Evolutionary conservation across 2,113 vertebrate genomes (phyloP), one percentile per base, ranked within the genome.

Genomic region (Spermophilus dauricus): DNA sequence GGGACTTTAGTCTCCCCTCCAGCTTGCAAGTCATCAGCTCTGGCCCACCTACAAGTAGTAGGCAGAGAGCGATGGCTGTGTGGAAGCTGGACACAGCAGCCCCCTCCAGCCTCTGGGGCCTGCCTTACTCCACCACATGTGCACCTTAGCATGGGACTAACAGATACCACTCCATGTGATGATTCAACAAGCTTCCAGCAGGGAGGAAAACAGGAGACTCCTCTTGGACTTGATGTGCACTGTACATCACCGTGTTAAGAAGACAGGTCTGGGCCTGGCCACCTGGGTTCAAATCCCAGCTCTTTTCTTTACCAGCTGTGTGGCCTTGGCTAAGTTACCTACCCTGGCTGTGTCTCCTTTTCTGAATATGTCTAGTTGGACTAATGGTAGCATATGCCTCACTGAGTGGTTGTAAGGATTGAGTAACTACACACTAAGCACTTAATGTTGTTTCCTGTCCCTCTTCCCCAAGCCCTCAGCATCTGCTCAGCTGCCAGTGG

Each of bases 401-500:
- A 6, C 4, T 32, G 70, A 53, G 45, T 8, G 26, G 1, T 32
- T 17, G 26, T 73, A 32, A 78, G 51, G 17, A 92, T 69, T 61
- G 16, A 95, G 26, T 42, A 63, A 75, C 26, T 65, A 67, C 11
- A 69, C 22, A 26, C 5, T 80, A 84, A 87, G 45, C 53, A 77
- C 16, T 75, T 72, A n/a, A n/a, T n/a, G n/a, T n/a, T n/a, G n/a
- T n/a, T n/a, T n/a, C 81, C 88, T 97, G 78, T 58, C 94, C 95
- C 96, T 94, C 95, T 97, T 97, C 96, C 97, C 96, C 98, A 97
- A 98, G 96, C 95, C 96, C 97, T 97, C 96, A 93, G 98, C 98
- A 98, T 98, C 98, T 98, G 97, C 98, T 98, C 95, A 94, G 93
- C 97, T 51, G 72, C 96, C 97, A 98, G 97, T 98, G 97, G 98